Conservation (phyloP, 2,888 invertebrate genomes). For the Esperia sulphurella region DNA sequence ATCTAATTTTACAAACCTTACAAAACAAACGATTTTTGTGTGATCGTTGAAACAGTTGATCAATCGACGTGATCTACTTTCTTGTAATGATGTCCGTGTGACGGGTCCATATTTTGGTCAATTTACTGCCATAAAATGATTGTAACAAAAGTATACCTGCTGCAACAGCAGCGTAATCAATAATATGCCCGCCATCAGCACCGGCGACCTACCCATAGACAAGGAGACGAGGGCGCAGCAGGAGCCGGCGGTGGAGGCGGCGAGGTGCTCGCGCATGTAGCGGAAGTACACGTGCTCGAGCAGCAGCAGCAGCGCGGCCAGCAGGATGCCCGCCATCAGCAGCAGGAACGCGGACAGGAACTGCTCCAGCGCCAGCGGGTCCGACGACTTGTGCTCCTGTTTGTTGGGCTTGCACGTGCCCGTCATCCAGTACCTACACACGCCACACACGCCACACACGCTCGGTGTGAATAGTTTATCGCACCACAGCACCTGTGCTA, state of each 20-base stretch:
- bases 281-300: slow-evolving; percentile 97
- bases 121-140: too few species aligned
- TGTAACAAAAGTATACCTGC: too few species aligned
- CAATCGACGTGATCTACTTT: too few species aligned
- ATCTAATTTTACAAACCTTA: too few species aligned
- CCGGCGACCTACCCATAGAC: slow-evolving; percentile 83
- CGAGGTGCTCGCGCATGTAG: slow-evolving; percentile 92
- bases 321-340: slow-evolving; percentile 94
- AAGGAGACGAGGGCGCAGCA: slow-evolving; percentile 97
- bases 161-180: too few species aligned
- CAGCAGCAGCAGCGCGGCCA: slow-evolving; percentile 92
- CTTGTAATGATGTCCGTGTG: too few species aligned
- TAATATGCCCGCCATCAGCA: too few species aligned
- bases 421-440: slow-evolving; percentile 94
- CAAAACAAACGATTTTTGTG: too few species aligned
- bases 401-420: slow-evolving; percentile 96
- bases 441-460: background rate
- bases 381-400: slow-evolving; percentile 93
- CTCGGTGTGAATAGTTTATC: too few species aligned
- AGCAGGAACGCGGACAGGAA: slow-evolving; percentile 98
- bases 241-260: slow-evolving; percentile 92
- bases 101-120: too few species aligned
- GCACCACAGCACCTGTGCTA: too few species aligned
- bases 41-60: too few species aligned
- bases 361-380: slow-evolving; percentile 94